Evolutionary conservation across 2,888 invertebrate genomes (phyloP), one percentile per base, ranked within the genome.

Genomic region (Yponomeuta evonymella): DNA sequence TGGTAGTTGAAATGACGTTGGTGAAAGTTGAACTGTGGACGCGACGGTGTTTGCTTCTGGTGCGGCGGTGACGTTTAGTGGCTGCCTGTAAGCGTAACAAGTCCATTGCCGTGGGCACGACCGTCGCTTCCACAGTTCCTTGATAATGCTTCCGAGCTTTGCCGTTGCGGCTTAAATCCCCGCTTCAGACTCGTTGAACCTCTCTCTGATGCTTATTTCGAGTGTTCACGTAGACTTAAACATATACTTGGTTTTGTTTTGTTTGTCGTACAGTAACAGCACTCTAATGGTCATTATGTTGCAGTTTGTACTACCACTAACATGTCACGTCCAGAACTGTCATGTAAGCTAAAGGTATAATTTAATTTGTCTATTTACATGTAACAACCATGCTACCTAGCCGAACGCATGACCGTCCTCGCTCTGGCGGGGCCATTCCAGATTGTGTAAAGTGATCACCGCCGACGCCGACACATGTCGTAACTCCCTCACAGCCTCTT

Each of bases 271-370:
- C 90, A 90, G 91, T 92, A 91, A 92, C 90, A 88, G 92, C 92
- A 92, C 90, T 90, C 90, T 92, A 92, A 92, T 92, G 90, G 91
- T 91, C 89, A 89, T 92, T 92, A 91, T 91, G 92, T 92, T 92
- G 92, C 92, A 91, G 92, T 92, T 90, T 91, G 90, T 91, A 88
- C 91, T 89, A 90, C 91, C 90, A 92, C 91, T 91, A 92, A 92
- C 91, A 90, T 92, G 90, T 92, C 90, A 92, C 91, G 90, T 90
- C 90, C 91, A 90, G 91, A 91, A 89, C 88, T 92, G 91, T 90
- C 90, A 90, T 92, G 91, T 91, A 90, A 90, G 90, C 91, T 91
- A 89, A 90, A 92, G 91, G 91, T 91, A 90, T 90, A 87, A 82
- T 89, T 89, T 87, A 86, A 87, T 91, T 90, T 90, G 89, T 87